phyloP scores from a whole-genome alignment of 2,797 vertebrate genomes.

The Sebastolobus altivelis region DNA sequence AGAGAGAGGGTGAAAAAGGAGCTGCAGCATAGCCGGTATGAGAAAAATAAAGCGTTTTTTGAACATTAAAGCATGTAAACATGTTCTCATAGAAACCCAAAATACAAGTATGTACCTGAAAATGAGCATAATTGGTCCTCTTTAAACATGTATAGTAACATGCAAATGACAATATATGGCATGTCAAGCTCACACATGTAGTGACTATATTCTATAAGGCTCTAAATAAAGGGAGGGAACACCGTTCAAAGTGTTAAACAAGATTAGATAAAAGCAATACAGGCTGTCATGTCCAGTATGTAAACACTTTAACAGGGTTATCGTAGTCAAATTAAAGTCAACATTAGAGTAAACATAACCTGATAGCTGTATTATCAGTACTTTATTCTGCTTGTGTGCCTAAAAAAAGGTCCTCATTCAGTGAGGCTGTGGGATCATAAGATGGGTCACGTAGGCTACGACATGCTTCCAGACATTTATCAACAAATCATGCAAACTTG shows the following conservation, averaged over 20 bases:
- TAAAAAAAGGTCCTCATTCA: too few species aligned
- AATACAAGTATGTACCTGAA: too few species aligned
- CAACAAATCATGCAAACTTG: constrained; percentile 24
- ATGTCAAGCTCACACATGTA: not conserved
- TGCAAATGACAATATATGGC: not conserved
- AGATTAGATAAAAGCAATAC: not conserved
- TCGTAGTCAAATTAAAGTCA: not conserved
- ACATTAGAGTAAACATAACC: not conserved
- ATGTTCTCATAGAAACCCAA: accelerated
- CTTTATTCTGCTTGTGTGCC: not conserved
- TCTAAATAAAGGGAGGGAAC: not conserved
- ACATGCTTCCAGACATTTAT: constrained; percentile 7
- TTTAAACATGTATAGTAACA: not conserved
- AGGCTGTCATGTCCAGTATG: not conserved
- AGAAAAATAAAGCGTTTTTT: too few species aligned
- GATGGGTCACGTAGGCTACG: not conserved
- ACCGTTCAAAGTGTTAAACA: not conserved
- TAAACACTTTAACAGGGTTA: not conserved
- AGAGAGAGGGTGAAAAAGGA: accelerated
- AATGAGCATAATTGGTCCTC: accelerated
- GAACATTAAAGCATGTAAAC: too few species aligned
- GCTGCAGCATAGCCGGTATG: too few species aligned
- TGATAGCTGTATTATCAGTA: not conserved
- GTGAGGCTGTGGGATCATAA: not conserved
- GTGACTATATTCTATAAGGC: not conserved